Conservation (phyloP, 1,140 invertebrate species). For the Papilio polyxenes region DNA sequence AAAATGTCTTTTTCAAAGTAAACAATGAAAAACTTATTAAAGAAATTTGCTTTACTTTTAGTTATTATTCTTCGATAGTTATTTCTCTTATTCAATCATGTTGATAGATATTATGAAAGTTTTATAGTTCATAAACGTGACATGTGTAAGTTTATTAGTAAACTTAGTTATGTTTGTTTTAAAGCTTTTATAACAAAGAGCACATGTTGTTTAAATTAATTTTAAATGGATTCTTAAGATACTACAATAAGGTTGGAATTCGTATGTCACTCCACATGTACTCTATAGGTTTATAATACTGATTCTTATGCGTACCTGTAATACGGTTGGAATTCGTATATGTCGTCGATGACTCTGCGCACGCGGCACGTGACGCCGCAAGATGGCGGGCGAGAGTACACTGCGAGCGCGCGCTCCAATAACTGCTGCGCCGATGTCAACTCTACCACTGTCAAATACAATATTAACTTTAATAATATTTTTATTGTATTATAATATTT, state of each 20-base stretch:
- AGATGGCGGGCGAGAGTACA: conserved; percentile 61
- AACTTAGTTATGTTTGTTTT: conserved; percentile 45
- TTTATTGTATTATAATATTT: too few species aligned
- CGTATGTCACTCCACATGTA: conserved; percentile 47
- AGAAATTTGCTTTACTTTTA: not conserved
- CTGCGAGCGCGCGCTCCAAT: conserved; percentile 67
- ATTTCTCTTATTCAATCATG: not conserved
- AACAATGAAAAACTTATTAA: not conserved
- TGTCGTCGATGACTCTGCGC: conserved; percentile 68
- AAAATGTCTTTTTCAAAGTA: not conserved
- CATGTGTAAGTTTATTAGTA: conserved; percentile 31
- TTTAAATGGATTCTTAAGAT: conserved; percentile 24
- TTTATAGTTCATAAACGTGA: conserved; percentile 37
- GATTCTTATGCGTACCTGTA: not conserved
- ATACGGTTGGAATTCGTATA: conserved; percentile 74
- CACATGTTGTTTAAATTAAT: conserved; percentile 27
- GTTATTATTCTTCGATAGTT: not conserved
- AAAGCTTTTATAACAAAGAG: conserved; percentile 46
- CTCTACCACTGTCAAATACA: conserved; percentile 55
- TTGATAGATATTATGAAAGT: conserved; percentile 19
- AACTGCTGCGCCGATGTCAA: conserved; percentile 70
- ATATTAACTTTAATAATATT: not conserved
- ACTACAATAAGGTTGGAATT: conserved; percentile 74
- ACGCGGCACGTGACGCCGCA: conserved; percentile 69
- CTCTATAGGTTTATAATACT: not conserved